These are phyloP conservation scores for Noctilio leporinus DNA, from an alignment of 2,113 vertebrate genomes.

Conservation along the genomic window DNA sequence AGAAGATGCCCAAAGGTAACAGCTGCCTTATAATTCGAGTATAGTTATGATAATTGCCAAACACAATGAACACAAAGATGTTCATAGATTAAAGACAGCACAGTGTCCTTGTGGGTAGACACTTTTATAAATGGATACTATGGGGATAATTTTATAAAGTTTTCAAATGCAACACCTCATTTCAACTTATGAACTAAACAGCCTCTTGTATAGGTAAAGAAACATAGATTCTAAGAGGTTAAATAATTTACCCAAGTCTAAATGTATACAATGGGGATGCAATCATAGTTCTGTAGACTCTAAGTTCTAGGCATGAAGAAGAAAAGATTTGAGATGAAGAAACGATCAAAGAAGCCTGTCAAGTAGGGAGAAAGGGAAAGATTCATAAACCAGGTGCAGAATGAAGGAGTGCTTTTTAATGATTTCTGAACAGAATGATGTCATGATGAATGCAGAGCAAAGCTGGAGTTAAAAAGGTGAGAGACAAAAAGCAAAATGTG, in stretches of 20 bases:
- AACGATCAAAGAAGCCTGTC: background rate
- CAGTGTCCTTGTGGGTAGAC: background rate
- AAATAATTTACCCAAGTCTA: background rate
- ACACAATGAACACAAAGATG: background rate
- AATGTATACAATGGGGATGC: background rate
- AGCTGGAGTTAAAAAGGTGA: background rate
- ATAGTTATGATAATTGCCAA: background rate
- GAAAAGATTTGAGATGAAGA: background rate
- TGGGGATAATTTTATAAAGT: background rate
- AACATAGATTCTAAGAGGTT: background rate
- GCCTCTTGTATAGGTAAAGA: background rate
- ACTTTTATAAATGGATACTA: background rate
- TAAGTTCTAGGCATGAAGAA: background rate
- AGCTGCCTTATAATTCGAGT: background rate
- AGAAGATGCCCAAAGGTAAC: background rate
- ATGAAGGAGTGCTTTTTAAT: background rate
- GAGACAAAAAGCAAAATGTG: background rate
- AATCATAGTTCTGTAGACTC: background rate
- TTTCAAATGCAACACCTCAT: background rate
- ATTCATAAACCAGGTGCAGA: background rate
- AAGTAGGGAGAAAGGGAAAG: background rate
- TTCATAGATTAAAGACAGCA: background rate
- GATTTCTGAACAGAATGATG: background rate
- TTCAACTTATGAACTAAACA: background rate
- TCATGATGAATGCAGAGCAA: background rate